Percentiles rank a stretch among this genome's conserved stretches.
phyloP scores from a whole-genome alignment of 1,140 invertebrate species.

The Panagrolaimus sp. region DNA sequence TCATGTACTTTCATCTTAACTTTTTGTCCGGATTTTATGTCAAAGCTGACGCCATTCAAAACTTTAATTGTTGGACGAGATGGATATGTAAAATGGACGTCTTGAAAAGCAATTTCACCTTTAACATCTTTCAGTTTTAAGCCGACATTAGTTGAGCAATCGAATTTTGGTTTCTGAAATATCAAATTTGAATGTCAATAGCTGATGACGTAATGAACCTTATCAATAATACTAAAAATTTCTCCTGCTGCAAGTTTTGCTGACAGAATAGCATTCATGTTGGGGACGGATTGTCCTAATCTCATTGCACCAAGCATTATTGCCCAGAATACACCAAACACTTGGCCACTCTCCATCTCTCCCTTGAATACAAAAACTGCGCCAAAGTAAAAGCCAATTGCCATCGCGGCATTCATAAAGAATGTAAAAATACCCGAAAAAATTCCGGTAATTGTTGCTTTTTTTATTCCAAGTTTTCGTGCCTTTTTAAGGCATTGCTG shows the following conservation, averaged over 20 bases:
- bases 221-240: constrained; percentile 72
- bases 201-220: constrained; percentile 58
- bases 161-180: constrained; percentile 23
- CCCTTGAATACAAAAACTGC: constrained; percentile 23
- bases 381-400: constrained; percentile 32
- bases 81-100: constrained; percentile 25
- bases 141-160: constrained; percentile 14
- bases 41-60: constrained; percentile 76
- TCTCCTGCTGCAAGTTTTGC: constrained; percentile 71
- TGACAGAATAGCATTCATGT: constrained; percentile 18
- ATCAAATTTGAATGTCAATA: not conserved
- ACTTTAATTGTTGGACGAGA: constrained; percentile 59
- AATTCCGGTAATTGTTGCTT: constrained; percentile 65
- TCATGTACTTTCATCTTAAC: too few relatives aligned
- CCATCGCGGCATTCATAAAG: constrained; percentile 57
- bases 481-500: constrained; percentile 19
- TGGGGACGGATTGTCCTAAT: constrained; percentile 26
- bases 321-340: constrained; percentile 28
- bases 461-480: constrained; percentile 51
- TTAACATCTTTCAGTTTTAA: constrained; percentile 3
- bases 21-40: constrained; percentile 76
- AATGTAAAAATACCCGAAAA: constrained; percentile 65
- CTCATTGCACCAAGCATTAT: constrained; percentile 25
- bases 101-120: constrained; percentile 14
- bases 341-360: constrained; percentile 22